Base-by-base conservation (phyloP, 2,888 invertebrate species). In the Melanotus villosus region DNA sequence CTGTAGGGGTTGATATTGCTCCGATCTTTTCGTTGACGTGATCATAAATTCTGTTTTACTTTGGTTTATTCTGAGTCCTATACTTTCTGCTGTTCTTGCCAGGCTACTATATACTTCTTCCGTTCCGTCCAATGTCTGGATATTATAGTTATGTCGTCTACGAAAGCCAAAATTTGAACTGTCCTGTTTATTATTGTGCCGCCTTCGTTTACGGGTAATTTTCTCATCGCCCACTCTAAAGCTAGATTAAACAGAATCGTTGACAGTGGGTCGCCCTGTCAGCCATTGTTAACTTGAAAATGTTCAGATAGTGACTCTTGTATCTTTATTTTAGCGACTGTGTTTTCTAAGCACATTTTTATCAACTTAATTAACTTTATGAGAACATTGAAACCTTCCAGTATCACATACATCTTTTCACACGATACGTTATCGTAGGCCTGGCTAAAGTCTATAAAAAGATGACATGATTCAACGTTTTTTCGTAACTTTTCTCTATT, bases 221-320 rank as follows among this genome's bases (percentile, higher is more conserved):
- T 36, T 36, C 36, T 36, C 36, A 36, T 10, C 36, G n/a, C 36
- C 36, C 36, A 36, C 36, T 36, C n/a, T 36, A 36, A 36, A n/a
- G 36, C 10, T n/a, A 36, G n/a, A 36, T 36, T 36, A n/a, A 36
- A 36, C 10, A 36, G 10, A 36, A 36, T 36, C 9, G 36, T 26
- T 26, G 26, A 7, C 26, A 26, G 26, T 7, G 26, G 26, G 26
- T 3, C 7, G 26, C 26, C 26, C 6, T 36, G n/a, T 36, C n/a
- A 36, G 36, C 36, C 36, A 10, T 36, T 36, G n/a, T 36, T 36
- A 36, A 36, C 10, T 9, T 36, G 36, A n/a, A 7, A 36, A 10
- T n/a, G 2, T 36, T 36, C n/a, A 36, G 10, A 36, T 36, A 36
- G 36, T 36, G 36, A 36, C n/a, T 36, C n/a, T 36, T 36, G 10